Conservation (phyloP, 2,888 invertebrate genomes). For the Amaurobius ferox region DNA sequence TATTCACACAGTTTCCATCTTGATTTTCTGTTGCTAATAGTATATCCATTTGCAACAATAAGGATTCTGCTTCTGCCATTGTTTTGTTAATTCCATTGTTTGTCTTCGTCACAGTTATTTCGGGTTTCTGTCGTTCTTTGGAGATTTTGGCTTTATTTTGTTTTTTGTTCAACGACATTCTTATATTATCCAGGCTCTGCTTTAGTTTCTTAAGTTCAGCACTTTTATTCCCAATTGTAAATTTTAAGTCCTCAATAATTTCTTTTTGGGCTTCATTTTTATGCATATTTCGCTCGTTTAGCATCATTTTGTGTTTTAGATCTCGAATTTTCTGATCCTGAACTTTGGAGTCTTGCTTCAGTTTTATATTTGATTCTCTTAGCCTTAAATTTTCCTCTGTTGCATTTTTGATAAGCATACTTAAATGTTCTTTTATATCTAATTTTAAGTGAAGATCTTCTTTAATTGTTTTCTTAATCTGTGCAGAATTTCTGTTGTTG, state of each 20-base stretch:
- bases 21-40: background rate
- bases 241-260: background rate
- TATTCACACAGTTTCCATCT: background rate
- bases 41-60: background rate
- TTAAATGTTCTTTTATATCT: background rate
- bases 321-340: conserved; percentile 19
- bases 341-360: conserved; percentile 17
- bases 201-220: background rate
- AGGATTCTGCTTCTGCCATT: background rate
- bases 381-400: conserved; percentile 25
- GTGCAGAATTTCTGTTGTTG: background rate
- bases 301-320: background rate
- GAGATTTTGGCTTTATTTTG: background rate
- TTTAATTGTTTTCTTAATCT: background rate
- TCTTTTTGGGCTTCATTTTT: background rate
- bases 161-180: background rate
- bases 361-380: conserved; percentile 26
- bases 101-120: background rate
- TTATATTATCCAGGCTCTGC: background rate
- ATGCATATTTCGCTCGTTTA: background rate
- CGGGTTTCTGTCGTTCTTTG: background rate
- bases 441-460: background rate
- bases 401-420: background rate
- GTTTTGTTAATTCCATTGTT: background rate
- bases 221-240: background rate